phyloP scores from a whole-genome alignment of 2,113 vertebrate species.

The Sylvietta virens region DNA sequence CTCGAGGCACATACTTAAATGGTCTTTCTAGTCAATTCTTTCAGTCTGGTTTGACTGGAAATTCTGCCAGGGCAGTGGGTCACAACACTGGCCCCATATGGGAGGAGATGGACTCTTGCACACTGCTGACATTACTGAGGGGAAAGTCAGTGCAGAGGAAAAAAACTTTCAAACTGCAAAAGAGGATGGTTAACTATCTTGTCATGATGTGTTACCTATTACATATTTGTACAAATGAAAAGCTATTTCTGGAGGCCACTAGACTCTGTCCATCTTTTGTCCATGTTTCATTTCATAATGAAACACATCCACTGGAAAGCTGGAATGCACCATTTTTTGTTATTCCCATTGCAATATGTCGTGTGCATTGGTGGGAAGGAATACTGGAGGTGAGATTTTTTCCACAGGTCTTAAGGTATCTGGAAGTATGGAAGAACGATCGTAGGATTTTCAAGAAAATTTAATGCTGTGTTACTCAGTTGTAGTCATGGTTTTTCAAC shows the following conservation, averaged over 20 bases:
- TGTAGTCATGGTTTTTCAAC: background rate
- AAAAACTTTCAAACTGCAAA: background rate
- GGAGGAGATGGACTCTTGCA: background rate
- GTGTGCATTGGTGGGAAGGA: background rate
- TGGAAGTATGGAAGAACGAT: background rate
- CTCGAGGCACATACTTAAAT: background rate
- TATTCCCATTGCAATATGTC: background rate
- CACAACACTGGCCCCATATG: rapidly evolving
- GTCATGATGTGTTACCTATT: background rate
- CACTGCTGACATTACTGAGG: background rate
- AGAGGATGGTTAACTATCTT: background rate
- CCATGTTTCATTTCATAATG: background rate
- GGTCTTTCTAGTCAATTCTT: background rate
- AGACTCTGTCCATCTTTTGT: background rate
- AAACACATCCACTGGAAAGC: background rate
- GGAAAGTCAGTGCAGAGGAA: background rate
- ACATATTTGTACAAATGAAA: background rate
- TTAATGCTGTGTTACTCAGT: background rate
- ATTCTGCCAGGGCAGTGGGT: background rate
- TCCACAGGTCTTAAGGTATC: background rate
- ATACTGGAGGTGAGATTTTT: background rate
- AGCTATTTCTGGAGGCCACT: background rate
- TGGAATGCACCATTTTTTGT: background rate
- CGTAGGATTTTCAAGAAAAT: background rate
- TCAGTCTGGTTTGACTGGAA: background rate